These are phyloP conservation scores for Mastomys natalensis DNA, from an alignment of 2,113 vertebrate genomes.

Conservation along the genomic window DNA sequence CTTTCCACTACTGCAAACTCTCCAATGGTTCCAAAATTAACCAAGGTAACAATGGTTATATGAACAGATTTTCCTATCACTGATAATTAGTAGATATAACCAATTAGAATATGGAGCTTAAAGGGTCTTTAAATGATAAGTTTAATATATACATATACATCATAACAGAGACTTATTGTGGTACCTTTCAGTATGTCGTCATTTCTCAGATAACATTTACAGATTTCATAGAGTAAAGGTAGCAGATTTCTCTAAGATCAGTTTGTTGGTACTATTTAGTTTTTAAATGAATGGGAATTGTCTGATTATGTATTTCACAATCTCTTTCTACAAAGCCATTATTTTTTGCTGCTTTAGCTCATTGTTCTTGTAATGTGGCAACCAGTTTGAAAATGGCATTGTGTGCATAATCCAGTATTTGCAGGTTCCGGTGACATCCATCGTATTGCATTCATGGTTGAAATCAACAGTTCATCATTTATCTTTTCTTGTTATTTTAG, in stretches of 20 bases:
- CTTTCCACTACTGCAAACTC: not conserved
- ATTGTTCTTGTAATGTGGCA: not conserved
- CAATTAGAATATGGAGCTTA: not conserved
- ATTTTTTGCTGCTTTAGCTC: not conserved
- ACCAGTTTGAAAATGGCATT: constrained; percentile 29
- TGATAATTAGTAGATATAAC: not conserved
- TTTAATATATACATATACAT: not conserved
- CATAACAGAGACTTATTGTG: not conserved
- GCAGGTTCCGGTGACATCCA: constrained; percentile 25
- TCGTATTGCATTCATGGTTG: not conserved
- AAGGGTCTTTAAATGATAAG: not conserved
- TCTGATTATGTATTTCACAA: not conserved
- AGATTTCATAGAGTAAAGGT: not conserved
- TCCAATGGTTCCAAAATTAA: not conserved
- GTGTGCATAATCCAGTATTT: not conserved
- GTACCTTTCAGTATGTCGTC: not conserved
- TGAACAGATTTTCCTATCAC: not conserved
- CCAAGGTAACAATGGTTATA: not conserved
- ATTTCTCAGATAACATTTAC: not conserved
- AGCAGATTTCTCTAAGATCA: not conserved
- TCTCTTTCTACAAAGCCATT: not conserved
- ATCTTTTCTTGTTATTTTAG: constrained; percentile 45
- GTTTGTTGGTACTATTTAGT: constrained; percentile 21
- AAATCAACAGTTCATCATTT: constrained; percentile 40
- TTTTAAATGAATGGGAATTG: constrained; percentile 27